Base-by-base conservation (phyloP, 2,113 vertebrate genomes). In the Centropristis striata region DNA sequence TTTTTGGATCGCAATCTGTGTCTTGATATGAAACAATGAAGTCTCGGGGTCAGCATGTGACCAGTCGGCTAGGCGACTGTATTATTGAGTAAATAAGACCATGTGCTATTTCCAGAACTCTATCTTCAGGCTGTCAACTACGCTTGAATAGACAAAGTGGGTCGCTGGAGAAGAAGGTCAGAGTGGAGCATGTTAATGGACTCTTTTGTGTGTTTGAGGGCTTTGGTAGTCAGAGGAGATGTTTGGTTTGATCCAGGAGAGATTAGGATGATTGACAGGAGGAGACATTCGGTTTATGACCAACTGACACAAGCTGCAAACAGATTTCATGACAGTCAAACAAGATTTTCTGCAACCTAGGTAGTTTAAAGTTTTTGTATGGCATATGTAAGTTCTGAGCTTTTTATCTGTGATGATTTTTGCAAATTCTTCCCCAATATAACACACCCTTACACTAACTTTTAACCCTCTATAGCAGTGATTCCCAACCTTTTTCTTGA, bases 21-120 rank as follows among this genome's bases (percentile, higher is more conserved):
- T 58, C 73, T 75, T 77, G 61, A 72, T 32, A 72, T 57, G 58
- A 84, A 80, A 86, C 82, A 83, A 74, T 53, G 12, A 32, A 53
- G 73, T 81, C 89, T 81, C 32, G 7, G 80, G 81, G 80, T 83
- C 66, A 61, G 60, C 85, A 66, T 90, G 86, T 89, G 90, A 90
- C 83, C 70, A 2, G 80, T 82, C 14, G 47, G n/a, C 69, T 54
- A 16, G 81, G 77, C 83, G 64, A 89, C 86, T 20, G 50, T 79
- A 65, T 53, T 84, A 72, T 81, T 84, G 77, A 60, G 69, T 85
- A 84, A 88, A 92, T 81, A 89, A 55, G 51, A 71, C 58, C 2
- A 47, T 42, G 77, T 61, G 77, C 81, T 91, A 85, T 92, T 91
- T 87, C 78, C 72, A 90, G 90, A 81, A 70, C 36, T 71, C 39